Evolutionary conservation across 2,797 vertebrate genomes (phyloP).

Genomic region (Bradypodion ventrale): DNA sequence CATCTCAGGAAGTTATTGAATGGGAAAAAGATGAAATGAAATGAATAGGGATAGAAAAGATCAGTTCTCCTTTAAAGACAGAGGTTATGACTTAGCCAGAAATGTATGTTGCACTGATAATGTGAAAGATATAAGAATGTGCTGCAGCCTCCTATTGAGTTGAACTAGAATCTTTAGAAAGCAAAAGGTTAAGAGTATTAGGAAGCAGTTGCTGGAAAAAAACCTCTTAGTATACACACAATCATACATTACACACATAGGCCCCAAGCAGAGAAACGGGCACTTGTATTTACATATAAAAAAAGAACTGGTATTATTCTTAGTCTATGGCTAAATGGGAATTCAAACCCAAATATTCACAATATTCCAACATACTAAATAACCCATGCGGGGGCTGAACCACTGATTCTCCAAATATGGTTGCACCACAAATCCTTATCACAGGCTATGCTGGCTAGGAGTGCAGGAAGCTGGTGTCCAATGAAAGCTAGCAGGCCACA

Average conservation of each 20-base stretch:
- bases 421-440: not conserved
- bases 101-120: not conserved
- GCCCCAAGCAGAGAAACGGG: too few relatives aligned
- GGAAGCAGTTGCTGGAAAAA: not conserved
- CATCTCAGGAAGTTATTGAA: not conserved
- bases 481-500: not conserved
- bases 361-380: not conserved
- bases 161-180: not conserved
- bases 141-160: not conserved
- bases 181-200: not conserved
- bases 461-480: not conserved
- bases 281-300: not conserved
- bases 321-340: not conserved
- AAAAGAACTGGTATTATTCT: not conserved
- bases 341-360: not conserved
- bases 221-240: not conserved
- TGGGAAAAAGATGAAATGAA: not conserved
- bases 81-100: not conserved
- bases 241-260: not conserved
- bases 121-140: not conserved
- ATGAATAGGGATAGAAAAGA: not conserved
- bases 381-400: not conserved
- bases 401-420: not conserved
- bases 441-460: not conserved
- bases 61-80: not conserved